A percentile compares a stretch with the other conserved stretches of the same genome.
These are phyloP conservation scores for Anolis apletophallus DNA, from an alignment of 2,797 vertebrate species.

Conservation along the genomic window DNA sequence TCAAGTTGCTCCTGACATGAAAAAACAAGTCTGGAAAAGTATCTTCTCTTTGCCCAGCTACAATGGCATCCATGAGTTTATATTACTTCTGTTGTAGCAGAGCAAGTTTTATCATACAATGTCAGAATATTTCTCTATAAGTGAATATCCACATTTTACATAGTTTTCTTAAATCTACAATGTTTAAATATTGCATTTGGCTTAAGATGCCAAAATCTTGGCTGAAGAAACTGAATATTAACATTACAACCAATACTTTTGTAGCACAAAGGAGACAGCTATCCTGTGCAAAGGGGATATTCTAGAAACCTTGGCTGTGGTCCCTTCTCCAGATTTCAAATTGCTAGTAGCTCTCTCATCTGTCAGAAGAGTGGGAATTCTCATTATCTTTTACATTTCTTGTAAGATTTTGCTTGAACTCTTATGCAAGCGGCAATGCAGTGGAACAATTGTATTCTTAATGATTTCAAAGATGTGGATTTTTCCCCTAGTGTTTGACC, in stretches of 20 bases:
- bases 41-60: too few species aligned
- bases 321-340: constrained; percentile 53
- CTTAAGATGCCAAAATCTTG: not conserved
- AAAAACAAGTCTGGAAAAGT: too few species aligned
- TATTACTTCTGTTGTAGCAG: not conserved
- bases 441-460: constrained; percentile 73
- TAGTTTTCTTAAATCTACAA: not conserved
- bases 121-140: not conserved
- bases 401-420: constrained; percentile 66
- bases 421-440: constrained; percentile 72
- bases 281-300: constrained; percentile 51
- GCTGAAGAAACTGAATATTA: constrained; percentile 47
- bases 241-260: constrained; percentile 52
- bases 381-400: constrained; percentile 71
- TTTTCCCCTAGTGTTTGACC: constrained; percentile 66
- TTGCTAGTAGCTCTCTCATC: constrained; percentile 46
- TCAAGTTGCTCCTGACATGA: too few species aligned
- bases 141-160: not conserved
- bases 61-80: not conserved
- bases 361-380: constrained; percentile 62
- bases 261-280: constrained; percentile 32
- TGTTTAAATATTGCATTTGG: not conserved
- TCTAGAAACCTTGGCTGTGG: constrained; percentile 33
- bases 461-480: constrained; percentile 75
- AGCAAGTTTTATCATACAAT: not conserved